phyloP scores from a whole-genome alignment of 2,888 invertebrate species.

The Masnerella sp. region DNA sequence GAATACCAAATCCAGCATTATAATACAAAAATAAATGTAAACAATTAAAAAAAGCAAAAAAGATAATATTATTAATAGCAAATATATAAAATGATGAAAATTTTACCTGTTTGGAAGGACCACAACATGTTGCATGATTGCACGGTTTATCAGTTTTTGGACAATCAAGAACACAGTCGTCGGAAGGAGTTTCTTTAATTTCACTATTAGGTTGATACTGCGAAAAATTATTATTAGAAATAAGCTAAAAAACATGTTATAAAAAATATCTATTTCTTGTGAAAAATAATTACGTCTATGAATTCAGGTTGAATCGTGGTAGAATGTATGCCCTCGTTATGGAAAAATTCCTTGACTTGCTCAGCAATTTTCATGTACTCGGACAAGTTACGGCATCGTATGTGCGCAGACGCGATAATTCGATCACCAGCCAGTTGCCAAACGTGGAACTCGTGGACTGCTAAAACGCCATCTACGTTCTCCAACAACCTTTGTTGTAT shows the following conservation, averaged over 20 bases:
- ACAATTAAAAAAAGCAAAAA: no score
- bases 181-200: constrained; percentile 78
- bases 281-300: constrained; percentile 83
- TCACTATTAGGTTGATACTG: constrained; percentile 78
- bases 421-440: constrained; percentile 98
- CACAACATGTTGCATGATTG: constrained; percentile 92
- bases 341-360: constrained; percentile 97
- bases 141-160: constrained; percentile 91
- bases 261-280: background rate
- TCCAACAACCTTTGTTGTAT: constrained; percentile 91
- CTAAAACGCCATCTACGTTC: constrained; percentile 95
- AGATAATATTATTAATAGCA: no score
- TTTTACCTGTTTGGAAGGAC: constrained; percentile 89
- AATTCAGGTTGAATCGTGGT: constrained; percentile 99
- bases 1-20: no score
- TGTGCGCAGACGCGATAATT: constrained; percentile 98
- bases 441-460: constrained; percentile 98
- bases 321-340: constrained; percentile 98
- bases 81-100: no score
- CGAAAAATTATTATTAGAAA: constrained; percentile 52
- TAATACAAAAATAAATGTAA: no score
- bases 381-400: constrained; percentile 94
- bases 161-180: constrained; percentile 90
- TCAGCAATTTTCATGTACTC: constrained; percentile 99
- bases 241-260: no score